phyloP scores from a whole-genome alignment of 2,888 invertebrate genomes.

The Rhagophthalmus giganteus region DNA sequence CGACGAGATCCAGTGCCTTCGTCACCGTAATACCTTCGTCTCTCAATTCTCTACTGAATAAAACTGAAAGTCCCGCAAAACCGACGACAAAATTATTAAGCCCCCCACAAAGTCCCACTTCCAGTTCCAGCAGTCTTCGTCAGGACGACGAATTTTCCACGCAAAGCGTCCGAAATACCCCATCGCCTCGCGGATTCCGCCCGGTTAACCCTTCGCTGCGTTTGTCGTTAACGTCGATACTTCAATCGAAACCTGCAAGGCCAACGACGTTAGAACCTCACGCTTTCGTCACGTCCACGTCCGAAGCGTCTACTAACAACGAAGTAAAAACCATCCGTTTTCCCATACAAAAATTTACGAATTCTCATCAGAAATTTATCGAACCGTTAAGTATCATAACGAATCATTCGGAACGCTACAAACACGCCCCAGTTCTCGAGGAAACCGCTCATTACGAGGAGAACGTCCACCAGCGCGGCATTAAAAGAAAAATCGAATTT shows the following conservation, averaged over 20 bases:
- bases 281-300: conserved; percentile 22
- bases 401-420: conserved; percentile 50
- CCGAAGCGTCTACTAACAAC: conserved; percentile 9
- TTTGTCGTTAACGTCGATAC: conserved; percentile 5
- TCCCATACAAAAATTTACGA: conserved; percentile 45
- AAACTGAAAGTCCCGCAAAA: conserved; percentile 29
- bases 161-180: conserved; percentile 20
- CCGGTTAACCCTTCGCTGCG: conserved; percentile 45
- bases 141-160: conserved; percentile 21
- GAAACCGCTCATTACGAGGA: conserved; percentile 49
- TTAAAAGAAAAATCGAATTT: conserved; percentile 42
- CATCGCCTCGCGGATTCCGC: conserved; percentile 47
- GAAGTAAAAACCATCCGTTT: conserved; percentile 49
- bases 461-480: conserved; percentile 44
- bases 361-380: conserved; percentile 40
- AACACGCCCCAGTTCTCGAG: conserved; percentile 48
- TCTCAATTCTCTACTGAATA: conserved; percentile 27
- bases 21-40: conserved; percentile 50
- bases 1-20: conserved; percentile 56
- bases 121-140: conserved; percentile 40
- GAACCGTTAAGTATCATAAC: conserved; percentile 53
- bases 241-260: background rate
- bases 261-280: conserved; percentile 6
- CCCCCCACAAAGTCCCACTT: conserved; percentile 72
- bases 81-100: conserved; percentile 52